Base-by-base conservation (phyloP, 1,140 invertebrate species). In the Ptiloglossa arizonensis region DNA sequence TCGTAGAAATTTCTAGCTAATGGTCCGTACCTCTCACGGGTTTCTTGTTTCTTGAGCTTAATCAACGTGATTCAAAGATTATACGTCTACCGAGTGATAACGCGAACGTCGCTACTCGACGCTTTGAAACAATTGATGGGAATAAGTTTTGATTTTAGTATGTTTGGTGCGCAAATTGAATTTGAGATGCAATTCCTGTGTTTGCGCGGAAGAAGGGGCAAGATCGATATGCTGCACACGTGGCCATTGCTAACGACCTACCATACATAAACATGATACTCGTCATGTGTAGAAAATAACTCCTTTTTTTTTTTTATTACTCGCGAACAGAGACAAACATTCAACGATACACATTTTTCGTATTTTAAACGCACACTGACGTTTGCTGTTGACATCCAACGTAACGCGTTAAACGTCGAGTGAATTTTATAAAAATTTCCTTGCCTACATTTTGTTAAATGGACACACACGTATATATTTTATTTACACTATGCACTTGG, bases 201-300 rank as follows among this genome's bases (percentile, higher is more conserved):
- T 73, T 50, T 54, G 24, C 70, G 19, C 29, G 32, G 27, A 27
- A 15, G 27, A 64, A 38, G 22, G 35, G 1, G 3, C 35, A 63
- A 72, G 35, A 73, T 73, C 59, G 24, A 73, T 73, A 64, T 15
- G 46, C 0, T 3, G 2, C 4, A 29, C 24, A 52, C 29, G 27
- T n/a, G 17, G n/a, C 9, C 60, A 19, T 19, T 22, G 13, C 13
- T 29, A 29, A 46, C 29, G n/a, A 3, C 38, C 6, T 0, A 8
- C n/a, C 32, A 29, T 29, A 27, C 4, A 8, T 17, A 62, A 62
- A 71, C 17, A 32, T 5, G 6, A 1, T 1, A 2, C 22, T 19
- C 4, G 41, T 19, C 6, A 1, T 24, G 54, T 13, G 5, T 15
- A 5, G 32, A 59, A 59, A 44, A 8, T 6, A 24, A 11, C 13